Evolutionary conservation across 2,888 invertebrate genomes (phyloP).

Genomic region (Isoperla grammatica): DNA sequence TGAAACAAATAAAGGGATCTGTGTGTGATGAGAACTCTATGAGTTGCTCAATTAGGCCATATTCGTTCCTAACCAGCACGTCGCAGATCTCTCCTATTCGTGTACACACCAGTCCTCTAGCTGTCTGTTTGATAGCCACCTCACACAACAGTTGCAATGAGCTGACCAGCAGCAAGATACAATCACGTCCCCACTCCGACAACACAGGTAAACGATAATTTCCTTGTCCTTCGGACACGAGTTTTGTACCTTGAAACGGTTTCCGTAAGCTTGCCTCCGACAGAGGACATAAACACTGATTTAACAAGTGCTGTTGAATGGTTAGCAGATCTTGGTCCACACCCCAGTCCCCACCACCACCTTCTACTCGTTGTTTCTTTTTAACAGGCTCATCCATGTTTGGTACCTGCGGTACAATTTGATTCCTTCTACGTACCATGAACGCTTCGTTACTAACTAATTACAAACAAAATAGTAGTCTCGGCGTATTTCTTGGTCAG

Average conservation of each 20-base stretch:
- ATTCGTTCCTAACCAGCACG: conserved; percentile 70
- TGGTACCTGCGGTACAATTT: conserved; percentile 51
- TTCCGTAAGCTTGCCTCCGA: conserved; percentile 63
- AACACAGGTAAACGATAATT: conserved; percentile 38
- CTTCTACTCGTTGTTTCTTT: conserved; percentile 70
- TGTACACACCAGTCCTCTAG: conserved; percentile 74
- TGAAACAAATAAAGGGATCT: conserved; percentile 74
- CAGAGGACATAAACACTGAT: conserved; percentile 73
- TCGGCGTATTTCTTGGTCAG: conserved; percentile 21
- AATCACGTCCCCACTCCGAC: conserved; percentile 59
- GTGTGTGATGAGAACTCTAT: conserved; percentile 71
- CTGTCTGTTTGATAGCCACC: conserved; percentile 77
- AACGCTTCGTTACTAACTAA: conserved; percentile 27
- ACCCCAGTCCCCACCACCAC: conserved; percentile 38
- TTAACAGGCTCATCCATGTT: conserved; percentile 79
- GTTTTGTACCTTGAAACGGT: conserved; percentile 60
- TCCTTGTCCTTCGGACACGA: conserved; percentile 25
- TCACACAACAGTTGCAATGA: conserved; percentile 79
- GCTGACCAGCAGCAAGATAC: conserved; percentile 71
- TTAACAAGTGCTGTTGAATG: conserved; percentile 61
- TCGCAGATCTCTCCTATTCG: conserved; percentile 75
- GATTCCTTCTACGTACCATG: conserved; percentile 60
- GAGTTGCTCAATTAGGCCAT: conserved; percentile 78
- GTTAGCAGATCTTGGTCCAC: conserved; percentile 50
- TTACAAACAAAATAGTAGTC: conserved; percentile 19